Conservation (phyloP, 2,888 invertebrate species). For the Stenodema calcarata region DNA sequence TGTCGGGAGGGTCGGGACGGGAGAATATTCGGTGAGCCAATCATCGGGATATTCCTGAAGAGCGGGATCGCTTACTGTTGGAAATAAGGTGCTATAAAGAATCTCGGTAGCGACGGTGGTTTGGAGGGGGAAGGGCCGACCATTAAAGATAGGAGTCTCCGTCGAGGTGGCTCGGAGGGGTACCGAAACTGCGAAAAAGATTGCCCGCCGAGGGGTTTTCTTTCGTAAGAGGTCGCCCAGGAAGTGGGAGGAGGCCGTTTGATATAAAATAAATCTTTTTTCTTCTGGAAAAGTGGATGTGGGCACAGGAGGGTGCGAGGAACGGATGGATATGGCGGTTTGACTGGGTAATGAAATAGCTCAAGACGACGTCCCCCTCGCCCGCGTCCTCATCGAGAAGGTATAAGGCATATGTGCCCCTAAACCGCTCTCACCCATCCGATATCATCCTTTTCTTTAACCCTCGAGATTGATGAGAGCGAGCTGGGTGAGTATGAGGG, state of each 20-base stretch:
- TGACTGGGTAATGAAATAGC: slow-evolving; percentile 34
- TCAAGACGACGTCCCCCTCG: background rate
- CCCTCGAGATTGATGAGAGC: slow-evolving; percentile 30
- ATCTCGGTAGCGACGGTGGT: background rate
- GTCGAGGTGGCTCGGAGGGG: background rate
- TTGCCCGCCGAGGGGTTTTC: background rate
- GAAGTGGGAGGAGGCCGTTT: background rate
- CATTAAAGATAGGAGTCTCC: background rate
- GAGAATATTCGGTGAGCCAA: background rate
- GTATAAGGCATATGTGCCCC: slow-evolving; percentile 29
- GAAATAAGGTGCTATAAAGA: slow-evolving; percentile 25
- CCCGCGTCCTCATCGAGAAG: background rate
- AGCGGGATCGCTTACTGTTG: background rate
- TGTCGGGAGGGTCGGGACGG: background rate
- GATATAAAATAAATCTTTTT: slow-evolving; percentile 37
- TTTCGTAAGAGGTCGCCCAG: background rate
- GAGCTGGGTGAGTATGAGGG: background rate
- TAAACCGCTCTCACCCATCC: background rate
- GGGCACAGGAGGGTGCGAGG: background rate
- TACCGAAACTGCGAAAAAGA: background rate
- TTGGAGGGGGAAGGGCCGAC: background rate
- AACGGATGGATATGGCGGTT: slow-evolving; percentile 22
- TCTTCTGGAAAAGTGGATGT: background rate
- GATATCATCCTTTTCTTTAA: slow-evolving; percentile 13
- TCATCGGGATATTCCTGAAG: slow-evolving; percentile 1